Evolutionary conservation across 2,888 invertebrate species (phyloP), one percentile per base, ranked within the genome.

Genomic region (Hypselothyrea guttata): DNA sequence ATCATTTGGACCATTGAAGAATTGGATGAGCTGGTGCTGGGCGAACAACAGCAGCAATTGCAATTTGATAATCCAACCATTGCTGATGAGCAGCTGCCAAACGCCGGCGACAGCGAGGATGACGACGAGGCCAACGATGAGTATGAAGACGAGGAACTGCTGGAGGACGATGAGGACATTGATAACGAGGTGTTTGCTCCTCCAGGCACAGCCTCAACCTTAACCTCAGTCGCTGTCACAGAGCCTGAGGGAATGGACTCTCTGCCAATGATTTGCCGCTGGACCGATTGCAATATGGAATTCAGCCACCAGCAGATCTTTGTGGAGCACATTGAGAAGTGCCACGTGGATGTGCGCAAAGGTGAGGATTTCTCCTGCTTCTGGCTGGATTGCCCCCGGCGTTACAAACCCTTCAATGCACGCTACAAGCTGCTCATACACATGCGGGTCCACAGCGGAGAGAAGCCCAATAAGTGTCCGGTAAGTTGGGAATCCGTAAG

Each of bases 391-490:
- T 99, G 99, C 89, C 95, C 96, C 0, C 91, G 98, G 49, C 93
- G 95, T 68, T 93, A 94, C 11, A 94, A 97, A 54, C 98, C 88
- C 8, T 99, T 99, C 91, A 98, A 99, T 90, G 99, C 99, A 0
- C 93, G 98, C 71, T 99, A 99, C 91, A 99, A 99, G 90, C 92
- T 99, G 37, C 93, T 98, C 34, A 99, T 96, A 22, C 88, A 88
- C 49, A 88, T 99, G 97, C 91, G 99, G 11, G 96, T 98, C 0
- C 99, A 99, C 89, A 98, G 98, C 13, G 98, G 99, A 3, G 98
- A 99, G 87, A 99, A 99, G 88, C 99, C 99, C 0, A 98, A 99
- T 90, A 95, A 96, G 90, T 99, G 99, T 90, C 95, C 96, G 90
- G 98, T 99, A 91, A 95, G 96, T 94, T 64, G n/a, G n/a, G n/a